Evolutionary conservation across 2,113 vertebrate genomes (phyloP).

Genomic region (Telmatochromis brachygnathus): DNA sequence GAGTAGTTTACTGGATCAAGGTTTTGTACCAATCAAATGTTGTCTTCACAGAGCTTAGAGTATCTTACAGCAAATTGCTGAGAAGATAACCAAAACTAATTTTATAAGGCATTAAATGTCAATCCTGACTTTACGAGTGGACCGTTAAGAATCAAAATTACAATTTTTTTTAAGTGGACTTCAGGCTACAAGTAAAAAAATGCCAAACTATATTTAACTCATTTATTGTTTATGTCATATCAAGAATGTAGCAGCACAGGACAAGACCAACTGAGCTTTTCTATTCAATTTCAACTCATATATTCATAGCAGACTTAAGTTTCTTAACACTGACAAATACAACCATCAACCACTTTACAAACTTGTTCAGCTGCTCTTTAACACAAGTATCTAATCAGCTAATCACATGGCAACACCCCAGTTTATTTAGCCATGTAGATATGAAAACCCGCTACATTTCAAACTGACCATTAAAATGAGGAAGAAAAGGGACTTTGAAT

Average conservation of each 20-base stretch:
- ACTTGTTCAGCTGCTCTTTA: background rate
- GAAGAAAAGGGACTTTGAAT: background rate
- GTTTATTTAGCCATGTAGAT: background rate
- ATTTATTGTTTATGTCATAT: background rate
- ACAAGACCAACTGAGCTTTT: background rate
- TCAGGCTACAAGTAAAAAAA: background rate
- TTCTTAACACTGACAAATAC: background rate
- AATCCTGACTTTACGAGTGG: background rate
- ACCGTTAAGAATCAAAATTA: background rate
- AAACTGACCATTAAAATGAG: background rate
- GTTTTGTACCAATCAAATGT: constrained; percentile 88
- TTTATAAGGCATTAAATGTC: constrained; percentile 33
- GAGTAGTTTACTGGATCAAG: constrained; percentile 91
- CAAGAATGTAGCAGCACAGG: background rate
- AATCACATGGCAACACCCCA: background rate
- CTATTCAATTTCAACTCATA: background rate
- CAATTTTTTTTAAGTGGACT: background rate
- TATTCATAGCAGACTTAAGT: background rate
- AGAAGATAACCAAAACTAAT: constrained; percentile 72
- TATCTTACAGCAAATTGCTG: constrained; percentile 76
- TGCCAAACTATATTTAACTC: background rate
- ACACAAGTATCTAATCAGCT: background rate
- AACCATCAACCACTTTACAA: too few relatives aligned
- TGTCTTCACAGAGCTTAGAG: constrained; percentile 87
- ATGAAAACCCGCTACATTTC: background rate